Percentiles rank a stretch among this genome's conserved stretches.
Evolutionary conservation across 92 coral and sea anemone genomes (phyloP).

Genomic region (Actinostola sp.): DNA sequence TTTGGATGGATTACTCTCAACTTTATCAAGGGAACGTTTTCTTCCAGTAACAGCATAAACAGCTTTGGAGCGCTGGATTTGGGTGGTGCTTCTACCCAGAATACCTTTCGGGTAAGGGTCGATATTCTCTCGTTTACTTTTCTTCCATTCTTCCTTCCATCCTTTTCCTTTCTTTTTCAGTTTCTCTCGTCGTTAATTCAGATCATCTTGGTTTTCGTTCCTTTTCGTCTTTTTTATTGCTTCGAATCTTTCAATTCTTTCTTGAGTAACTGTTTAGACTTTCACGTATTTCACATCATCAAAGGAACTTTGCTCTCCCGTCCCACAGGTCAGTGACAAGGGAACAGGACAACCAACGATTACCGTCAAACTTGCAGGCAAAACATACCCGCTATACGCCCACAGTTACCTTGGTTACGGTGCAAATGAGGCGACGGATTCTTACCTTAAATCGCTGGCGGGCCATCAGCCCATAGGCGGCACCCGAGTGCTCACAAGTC

Average conservation of each 20-base stretch:
- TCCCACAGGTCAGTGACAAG: not conserved
- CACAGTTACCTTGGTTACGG: slow-evolving; percentile 53
- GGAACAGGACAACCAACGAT: not conserved
- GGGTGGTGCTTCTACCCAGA: slow-evolving; percentile 46
- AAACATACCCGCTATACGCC: slow-evolving; percentile 24
- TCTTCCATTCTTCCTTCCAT: too few species aligned
- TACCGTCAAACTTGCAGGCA: slow-evolving; percentile 19
- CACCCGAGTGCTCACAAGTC: slow-evolving; percentile 30
- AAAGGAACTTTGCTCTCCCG: not conserved
- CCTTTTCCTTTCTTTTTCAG: too few species aligned
- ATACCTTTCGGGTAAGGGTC: slow-evolving; percentile 10
- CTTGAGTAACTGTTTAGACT: not conserved
- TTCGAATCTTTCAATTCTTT: too few species aligned
- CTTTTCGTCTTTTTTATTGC: too few species aligned
- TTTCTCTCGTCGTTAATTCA: too few species aligned
- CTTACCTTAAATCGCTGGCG: slow-evolving; percentile 16
- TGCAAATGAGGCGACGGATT: slow-evolving; percentile 39
- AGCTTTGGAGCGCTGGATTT: slow-evolving; percentile 24
- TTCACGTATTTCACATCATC: not conserved
- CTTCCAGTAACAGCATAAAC: not conserved
- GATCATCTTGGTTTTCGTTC: too few species aligned
- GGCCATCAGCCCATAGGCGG: not conserved
- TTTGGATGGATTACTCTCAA: slow-evolving; percentile 39
- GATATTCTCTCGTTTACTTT: not conserved
- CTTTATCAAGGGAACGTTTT: slow-evolving; percentile 24